Conservation (phyloP, 1,140 invertebrate species). For the Delia radicum region DNA sequence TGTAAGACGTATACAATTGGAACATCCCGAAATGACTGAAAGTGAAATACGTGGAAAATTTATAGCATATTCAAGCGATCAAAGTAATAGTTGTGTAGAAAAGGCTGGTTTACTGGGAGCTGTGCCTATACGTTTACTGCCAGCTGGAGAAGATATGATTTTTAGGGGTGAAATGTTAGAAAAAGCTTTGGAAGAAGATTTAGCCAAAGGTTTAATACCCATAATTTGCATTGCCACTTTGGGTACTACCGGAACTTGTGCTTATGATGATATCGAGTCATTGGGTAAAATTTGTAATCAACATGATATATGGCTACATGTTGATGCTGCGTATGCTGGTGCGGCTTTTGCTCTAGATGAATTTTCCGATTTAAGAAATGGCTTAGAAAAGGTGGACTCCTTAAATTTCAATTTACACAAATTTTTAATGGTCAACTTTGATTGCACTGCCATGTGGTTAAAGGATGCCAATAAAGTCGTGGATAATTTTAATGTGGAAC, state of each 20-base stretch:
- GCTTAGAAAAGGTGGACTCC: constrained; percentile 80
- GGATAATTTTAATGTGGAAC: constrained; percentile 88
- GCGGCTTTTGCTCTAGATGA: constrained; percentile 88
- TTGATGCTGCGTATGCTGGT: constrained; percentile 89
- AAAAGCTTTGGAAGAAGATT: constrained; percentile 75
- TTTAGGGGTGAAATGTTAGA: constrained; percentile 75
- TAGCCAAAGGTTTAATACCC: constrained; percentile 71
- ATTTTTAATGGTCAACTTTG: constrained; percentile 89
- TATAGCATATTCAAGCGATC: constrained; percentile 84
- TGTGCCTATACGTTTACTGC: constrained; percentile 77
- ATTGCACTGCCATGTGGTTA: constrained; percentile 87
- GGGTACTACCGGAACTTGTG: constrained; percentile 90
- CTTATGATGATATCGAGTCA: constrained; percentile 84
- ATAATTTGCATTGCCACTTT: constrained; percentile 82
- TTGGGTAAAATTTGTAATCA: constrained; percentile 78
- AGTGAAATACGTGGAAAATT: constrained; percentile 70
- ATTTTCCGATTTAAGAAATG: constrained; percentile 76
- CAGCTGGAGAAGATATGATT: constrained; percentile 70
- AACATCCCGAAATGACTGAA: constrained; percentile 65
- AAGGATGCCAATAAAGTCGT: constrained; percentile 77
- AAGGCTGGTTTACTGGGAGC: constrained; percentile 80
- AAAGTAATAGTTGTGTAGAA: constrained; percentile 91
- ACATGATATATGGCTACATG: constrained; percentile 80
- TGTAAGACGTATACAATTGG: constrained; percentile 61
- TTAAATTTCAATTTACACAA: constrained; percentile 93